phyloP scores from a whole-genome alignment of 2,113 vertebrate species.

The Halcyon malimbica region DNA sequence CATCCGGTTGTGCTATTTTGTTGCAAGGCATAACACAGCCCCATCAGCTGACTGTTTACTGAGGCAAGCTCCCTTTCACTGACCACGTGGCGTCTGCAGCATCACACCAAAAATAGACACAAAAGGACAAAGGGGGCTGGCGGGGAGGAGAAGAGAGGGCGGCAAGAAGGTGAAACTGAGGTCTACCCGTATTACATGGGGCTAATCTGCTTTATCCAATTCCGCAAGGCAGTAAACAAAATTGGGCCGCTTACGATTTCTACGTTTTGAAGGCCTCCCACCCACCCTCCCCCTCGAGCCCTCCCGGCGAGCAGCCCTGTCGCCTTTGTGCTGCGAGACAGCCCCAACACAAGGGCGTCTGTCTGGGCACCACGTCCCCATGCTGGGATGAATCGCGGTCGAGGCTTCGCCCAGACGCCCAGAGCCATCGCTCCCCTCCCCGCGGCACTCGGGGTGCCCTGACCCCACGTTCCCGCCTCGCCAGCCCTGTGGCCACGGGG shows the following conservation, averaged over 20 bases:
- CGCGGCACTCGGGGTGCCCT: fast-evolving
- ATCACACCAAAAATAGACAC: conserved; percentile 79
- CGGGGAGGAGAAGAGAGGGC: conserved; percentile 24
- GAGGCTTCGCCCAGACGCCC: fast-evolving
- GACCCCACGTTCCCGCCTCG: neutral
- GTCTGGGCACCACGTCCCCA: neutral
- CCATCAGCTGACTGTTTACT: conserved; percentile 75
- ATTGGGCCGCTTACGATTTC: neutral
- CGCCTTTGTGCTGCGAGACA: neutral
- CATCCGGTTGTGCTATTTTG: neutral
- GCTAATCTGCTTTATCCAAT: conserved; percentile 53
- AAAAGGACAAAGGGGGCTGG: conserved; percentile 71
- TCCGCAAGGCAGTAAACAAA: conserved; percentile 39
- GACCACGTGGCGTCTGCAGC: conserved; percentile 76
- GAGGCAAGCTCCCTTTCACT: conserved; percentile 63
- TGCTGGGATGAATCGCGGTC: neutral
- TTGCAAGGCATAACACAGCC: conserved; percentile 17
- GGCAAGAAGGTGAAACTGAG: conserved; percentile 50
- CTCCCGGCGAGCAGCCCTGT: neutral
- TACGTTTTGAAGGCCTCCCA: neutral
- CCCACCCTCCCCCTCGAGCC: neutral
- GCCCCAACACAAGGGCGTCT: neutral
- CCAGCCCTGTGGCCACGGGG: fast-evolving
- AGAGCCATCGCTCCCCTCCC: neutral
- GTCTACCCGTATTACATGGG: conserved; percentile 8